phyloP scores from a whole-genome alignment of 2,797 vertebrate genomes.

The Vultur gryphus region DNA sequence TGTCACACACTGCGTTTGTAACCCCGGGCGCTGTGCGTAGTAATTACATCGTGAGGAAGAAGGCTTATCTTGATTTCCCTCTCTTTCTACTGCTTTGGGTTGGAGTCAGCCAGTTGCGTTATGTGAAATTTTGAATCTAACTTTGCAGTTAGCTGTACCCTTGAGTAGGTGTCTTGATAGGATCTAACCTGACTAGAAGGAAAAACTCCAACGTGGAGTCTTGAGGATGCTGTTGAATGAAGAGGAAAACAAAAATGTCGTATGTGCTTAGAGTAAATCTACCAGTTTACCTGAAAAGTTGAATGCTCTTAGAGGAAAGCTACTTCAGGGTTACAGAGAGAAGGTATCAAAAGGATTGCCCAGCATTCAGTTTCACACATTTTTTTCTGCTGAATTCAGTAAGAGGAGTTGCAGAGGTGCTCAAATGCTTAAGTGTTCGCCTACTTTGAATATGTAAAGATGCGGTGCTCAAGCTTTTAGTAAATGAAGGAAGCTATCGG shows the following conservation, averaged over 20 bases:
- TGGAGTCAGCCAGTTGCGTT: fast-evolving
- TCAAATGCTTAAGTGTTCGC: background rate
- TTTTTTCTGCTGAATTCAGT: background rate
- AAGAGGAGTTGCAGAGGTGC: background rate
- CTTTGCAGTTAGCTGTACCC: fast-evolving
- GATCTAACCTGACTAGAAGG: background rate
- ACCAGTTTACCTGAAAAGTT: background rate
- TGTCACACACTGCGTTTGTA: background rate
- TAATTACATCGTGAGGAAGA: fast-evolving
- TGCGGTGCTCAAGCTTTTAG: background rate
- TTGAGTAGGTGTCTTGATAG: fast-evolving
- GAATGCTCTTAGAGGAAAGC: background rate
- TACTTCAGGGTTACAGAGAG: background rate
- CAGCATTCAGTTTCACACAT: fast-evolving
- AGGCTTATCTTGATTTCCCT: fast-evolving
- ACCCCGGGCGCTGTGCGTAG: fast-evolving
- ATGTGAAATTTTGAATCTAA: fast-evolving
- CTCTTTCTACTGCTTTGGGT: fast-evolving
- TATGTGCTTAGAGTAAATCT: fast-evolving
- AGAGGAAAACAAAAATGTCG: background rate
- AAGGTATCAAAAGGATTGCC: background rate
- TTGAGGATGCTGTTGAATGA: background rate
- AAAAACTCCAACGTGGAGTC: background rate
- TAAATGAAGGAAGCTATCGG: background rate
- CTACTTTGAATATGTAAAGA: fast-evolving